Base-by-base conservation (phyloP, 2,113 vertebrate genomes). In the Ochotona curzoniae region DNA sequence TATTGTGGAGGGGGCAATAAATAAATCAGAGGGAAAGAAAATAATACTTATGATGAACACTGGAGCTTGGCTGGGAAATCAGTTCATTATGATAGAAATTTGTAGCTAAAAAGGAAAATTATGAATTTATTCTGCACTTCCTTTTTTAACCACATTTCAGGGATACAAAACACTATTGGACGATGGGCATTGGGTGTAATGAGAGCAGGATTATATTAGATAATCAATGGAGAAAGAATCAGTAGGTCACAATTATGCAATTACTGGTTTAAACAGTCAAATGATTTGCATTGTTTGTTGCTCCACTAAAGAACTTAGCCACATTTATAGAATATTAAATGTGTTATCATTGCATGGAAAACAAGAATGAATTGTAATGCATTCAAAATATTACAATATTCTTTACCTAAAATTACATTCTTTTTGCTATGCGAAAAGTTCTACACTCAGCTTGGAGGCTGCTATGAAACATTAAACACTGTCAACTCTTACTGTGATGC, bases 401-500 rank as follows among this genome's bases (percentile, higher is more conserved):
- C 80, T 93, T 2, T 90, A 86, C 80, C 74, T 93, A 75, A 95
- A 95, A 93, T 95, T 93, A 87, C 94, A 94, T 93, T 96, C 74
- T 76, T 87, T 94, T 91, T 90, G 47, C 84, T n/a, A 93, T 74
- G 21, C 91, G 66, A 67, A 90, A 89, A 94, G n/a, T 79, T 88
- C 74, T 61, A 13, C 87, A 69, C 87, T 83, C 88, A 95, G 89
- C 79, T 83, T 88, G 87, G 20, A 93, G 64, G 54, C 78, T 90
- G 83, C 87, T 86, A 86, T 92, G 66, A 95, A 97, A 96, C 94
- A 96, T 96, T 96, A 96, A 97, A 93, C 94, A 93, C 90, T 97
- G 96, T 96, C 96, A 95, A 38, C 91, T 96, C 94, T 95, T 96
- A 96, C 94, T 96, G 95, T 95, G 96, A 96, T 96, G 69, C 70